Base-by-base conservation (phyloP, 2,797 vertebrate genomes). In the Pseudomugil tenellus region DNA sequence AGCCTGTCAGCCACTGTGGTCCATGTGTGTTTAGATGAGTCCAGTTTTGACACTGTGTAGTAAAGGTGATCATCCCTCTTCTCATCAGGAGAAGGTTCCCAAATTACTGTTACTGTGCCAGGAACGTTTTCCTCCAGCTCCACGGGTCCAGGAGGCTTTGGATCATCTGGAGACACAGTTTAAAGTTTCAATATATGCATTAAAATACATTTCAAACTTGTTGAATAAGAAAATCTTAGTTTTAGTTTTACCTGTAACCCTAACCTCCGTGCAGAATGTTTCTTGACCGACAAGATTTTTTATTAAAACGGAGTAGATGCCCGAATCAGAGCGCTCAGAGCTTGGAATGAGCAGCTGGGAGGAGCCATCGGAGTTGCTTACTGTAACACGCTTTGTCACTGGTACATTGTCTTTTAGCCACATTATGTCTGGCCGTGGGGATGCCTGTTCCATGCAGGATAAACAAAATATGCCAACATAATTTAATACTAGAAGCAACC, bases 341-440 rank as follows among this genome's bases (percentile, higher is more conserved):
- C 80, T 81, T 0, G 92, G 92, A 10, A 97, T 93, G 79, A 96
- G 89, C 63, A 98, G 87, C 86, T 94, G 94, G 3, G 92, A 94
- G 2, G 91, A 85, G 23, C 86, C 88, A 0, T 93, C 91, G 43
- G 88, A 81, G 14, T 93, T 94, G 59, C 85, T 93, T 17, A 92
- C 37, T 0, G 90, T 92, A 2, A 90, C 92, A 41, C 80, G 83
- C 66, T 78, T 91, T 28, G 92, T 55, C 67, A 96, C 85, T 0
- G 94, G 90, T n/a, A 89, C 82, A 6, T 93, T 94, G 34, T 97
- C 95, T 82, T 96, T 98, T 0, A 94, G 65, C 96, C 96, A 97
- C 57, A 74, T 85, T 61, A 96, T 92, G 52, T 89, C 84, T 0
- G 94, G 94, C 55, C 63, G 55, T 0, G 96, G 95, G 34, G 91